phyloP scores from a whole-genome alignment of 2,888 invertebrate genomes.

The Diarsia rubi region DNA sequence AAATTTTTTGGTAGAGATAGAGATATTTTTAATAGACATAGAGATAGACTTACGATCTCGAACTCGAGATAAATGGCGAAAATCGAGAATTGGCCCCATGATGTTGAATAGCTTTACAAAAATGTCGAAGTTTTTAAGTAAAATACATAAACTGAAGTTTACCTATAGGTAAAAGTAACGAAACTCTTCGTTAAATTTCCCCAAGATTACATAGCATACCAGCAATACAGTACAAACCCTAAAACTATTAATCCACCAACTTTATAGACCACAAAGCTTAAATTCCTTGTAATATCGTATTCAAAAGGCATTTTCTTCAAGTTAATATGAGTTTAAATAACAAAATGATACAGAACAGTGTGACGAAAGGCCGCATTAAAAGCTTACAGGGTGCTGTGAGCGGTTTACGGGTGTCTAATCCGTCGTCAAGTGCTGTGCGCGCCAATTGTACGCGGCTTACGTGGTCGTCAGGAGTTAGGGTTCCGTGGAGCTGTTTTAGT shows the following conservation, averaged over 20 bases:
- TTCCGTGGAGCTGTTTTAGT: conserved; percentile 24
- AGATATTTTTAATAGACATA: too few relatives aligned
- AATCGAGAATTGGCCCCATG: too few relatives aligned
- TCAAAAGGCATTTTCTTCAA: conserved; percentile 37
- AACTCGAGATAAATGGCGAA: too few relatives aligned
- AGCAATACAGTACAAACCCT: neutral
- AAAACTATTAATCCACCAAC: conserved; percentile 26
- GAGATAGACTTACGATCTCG: too few relatives aligned
- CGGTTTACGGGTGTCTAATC: conserved; percentile 81
- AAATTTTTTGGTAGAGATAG: too few relatives aligned
- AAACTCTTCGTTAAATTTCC: neutral
- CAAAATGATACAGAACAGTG: conserved; percentile 70
- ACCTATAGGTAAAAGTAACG: neutral
- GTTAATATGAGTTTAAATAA: conserved; percentile 49
- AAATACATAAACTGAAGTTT: neutral
- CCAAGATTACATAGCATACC: neutral
- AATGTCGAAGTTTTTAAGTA: neutral
- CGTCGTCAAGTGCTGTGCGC: conserved; percentile 60
- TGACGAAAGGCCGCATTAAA: conserved; percentile 70
- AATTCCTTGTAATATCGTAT: conserved; percentile 27
- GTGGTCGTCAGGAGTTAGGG: conserved; percentile 59
- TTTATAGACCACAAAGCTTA: conserved; percentile 19
- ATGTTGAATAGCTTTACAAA: neutral
- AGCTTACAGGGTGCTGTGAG: conserved; percentile 68
- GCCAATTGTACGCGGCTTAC: conserved; percentile 59